These are phyloP conservation scores for Oophaga pumilio DNA, from an alignment of 2,113 vertebrate species.

Conservation along the genomic window DNA sequence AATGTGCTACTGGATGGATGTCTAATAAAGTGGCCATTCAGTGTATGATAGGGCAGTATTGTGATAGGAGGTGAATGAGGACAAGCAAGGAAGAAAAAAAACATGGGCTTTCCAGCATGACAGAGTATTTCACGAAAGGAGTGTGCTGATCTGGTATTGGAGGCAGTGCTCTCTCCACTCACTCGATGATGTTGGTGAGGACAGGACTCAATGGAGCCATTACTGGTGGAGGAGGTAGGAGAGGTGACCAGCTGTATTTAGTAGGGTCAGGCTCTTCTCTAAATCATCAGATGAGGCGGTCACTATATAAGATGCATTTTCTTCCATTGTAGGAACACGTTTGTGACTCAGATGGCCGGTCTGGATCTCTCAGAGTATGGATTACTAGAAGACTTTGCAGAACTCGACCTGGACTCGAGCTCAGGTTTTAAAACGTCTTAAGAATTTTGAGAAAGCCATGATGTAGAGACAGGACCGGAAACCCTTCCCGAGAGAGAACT, in stretches of 20 bases:
- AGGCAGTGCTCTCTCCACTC: too few species aligned
- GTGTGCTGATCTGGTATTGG: not conserved
- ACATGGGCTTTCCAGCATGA: not conserved
- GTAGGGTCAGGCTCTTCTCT: not conserved
- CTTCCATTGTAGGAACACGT: slow-evolving; percentile 64
- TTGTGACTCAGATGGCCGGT: slow-evolving; percentile 65
- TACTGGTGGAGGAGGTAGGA: too few species aligned
- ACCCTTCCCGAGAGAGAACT: too few species aligned
- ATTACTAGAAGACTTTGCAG: slow-evolving; percentile 50
- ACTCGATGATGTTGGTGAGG: not conserved
- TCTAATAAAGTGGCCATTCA: too few species aligned
- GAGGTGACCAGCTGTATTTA: too few species aligned
- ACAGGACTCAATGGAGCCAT: not conserved
- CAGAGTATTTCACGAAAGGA: not conserved
- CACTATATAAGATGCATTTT: not conserved
- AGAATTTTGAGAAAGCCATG: not conserved
- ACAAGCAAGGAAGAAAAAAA: not conserved
- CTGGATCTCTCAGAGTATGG: slow-evolving; percentile 43
- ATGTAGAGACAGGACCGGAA: not conserved
- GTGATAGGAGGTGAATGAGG: not conserved
- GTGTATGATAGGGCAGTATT: not conserved
- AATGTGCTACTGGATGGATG: too few species aligned
- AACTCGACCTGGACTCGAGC: not conserved
- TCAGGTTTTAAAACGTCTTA: not conserved
- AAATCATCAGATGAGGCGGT: not conserved